Evolutionary conservation across 2,888 invertebrate genomes (phyloP), one percentile per base, ranked within the genome.

Genomic region (Melinaea marsaeus): DNA sequence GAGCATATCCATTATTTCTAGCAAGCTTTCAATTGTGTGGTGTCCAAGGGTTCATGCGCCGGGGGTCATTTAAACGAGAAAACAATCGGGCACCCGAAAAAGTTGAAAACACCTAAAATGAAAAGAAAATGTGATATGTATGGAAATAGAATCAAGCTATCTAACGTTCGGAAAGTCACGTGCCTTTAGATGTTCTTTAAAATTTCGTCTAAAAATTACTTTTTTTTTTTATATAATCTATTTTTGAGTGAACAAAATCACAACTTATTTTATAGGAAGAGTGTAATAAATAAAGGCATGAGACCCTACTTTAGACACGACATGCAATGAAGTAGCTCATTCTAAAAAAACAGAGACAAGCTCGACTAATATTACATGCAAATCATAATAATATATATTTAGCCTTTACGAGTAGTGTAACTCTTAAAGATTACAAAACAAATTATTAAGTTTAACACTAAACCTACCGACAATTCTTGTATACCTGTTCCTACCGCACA

Each of bases 21-120:
- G 84, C 85, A 88, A 87, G 89, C 87, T 81, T 75, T 84, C 83
- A 80, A 78, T 80, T 77, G 80, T 78, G 75, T 75, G 79, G 73
- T 65, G 80, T 85, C 86, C 88, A 79, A 81, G 75, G 76, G 74
- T 73, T 81, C 89, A 88, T 88, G 88, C 85, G 83, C 82, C 82
- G 77, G 78, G 79, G 79, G 82, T 90, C 90, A 91, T 90, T 91
- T 91, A 86, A 90, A 90, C 78, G 91, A 90, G 90, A 91, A 91
- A 85, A 85, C 90, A 83, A 91, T 90, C 83, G 91, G 91, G 88
- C 91, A 91, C 80, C 91, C 91, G 83, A 91, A 91, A 90, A 91
- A 91, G 86, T 87, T 91, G 90, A 91, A 91, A 83, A 91, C 90
- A 91, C 91, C 91, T 90, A 90, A 91, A 91, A 90, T 86, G 86